Evolutionary conservation across 2,797 vertebrate genomes (phyloP).

Genomic region (Spinibarbus caldwelli): DNA sequence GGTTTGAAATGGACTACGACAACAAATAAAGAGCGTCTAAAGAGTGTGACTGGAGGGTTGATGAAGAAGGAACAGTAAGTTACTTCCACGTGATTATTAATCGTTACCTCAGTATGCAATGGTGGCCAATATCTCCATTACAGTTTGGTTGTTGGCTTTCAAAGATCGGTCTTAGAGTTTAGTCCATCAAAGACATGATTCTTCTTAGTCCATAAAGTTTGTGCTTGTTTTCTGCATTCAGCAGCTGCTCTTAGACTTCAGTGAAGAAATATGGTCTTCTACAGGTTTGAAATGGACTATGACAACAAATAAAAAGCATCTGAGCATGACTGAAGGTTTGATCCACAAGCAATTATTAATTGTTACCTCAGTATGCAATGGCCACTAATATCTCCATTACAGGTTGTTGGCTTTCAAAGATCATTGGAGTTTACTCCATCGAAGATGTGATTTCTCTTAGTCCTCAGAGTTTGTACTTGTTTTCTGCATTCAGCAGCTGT

Average conservation of each 20-base stretch:
- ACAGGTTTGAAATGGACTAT: not conserved
- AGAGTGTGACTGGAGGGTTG: no score
- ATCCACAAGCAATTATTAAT: slow-evolving; percentile 65
- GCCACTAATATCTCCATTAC: slow-evolving; percentile 61
- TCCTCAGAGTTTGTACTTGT: not conserved
- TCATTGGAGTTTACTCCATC: not conserved
- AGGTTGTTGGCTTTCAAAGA: not conserved
- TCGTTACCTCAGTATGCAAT: no score
- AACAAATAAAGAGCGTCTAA: no score
- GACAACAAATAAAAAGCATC: slow-evolving; percentile 56
- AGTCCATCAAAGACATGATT: not conserved
- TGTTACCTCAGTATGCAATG: not conserved
- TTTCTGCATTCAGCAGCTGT: not conserved
- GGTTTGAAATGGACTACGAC: no score
- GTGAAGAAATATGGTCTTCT: not conserved
- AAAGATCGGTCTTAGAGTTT: no score
- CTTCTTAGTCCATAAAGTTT: not conserved
- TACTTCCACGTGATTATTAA: no score
- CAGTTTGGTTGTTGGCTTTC: no score
- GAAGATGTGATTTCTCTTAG: not conserved
- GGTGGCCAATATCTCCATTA: no score
- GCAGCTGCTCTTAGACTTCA: not conserved
- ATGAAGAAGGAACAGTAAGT: no score
- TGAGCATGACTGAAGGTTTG: slow-evolving; percentile 49
- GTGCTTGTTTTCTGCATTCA: not conserved